Evolutionary conservation across 2,797 vertebrate species (phyloP).

Genomic region (Acridotheres tristis): DNA sequence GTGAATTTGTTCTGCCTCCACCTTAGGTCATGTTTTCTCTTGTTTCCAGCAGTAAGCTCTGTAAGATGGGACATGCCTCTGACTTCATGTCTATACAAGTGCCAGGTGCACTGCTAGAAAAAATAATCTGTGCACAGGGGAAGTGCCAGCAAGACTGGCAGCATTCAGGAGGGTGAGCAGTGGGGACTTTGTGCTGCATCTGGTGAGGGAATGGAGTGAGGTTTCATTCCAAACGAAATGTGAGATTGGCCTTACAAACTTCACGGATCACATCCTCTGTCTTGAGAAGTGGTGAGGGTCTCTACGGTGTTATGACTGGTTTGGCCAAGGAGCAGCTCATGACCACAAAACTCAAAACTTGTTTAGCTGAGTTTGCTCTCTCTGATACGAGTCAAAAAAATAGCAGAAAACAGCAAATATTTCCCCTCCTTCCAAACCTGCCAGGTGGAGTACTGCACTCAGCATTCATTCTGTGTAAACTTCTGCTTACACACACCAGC

Average conservation of each 20-base stretch:
- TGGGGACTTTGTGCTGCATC: not conserved
- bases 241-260: not conserved
- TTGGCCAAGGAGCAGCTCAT: not conserved
- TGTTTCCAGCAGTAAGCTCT: conserved; percentile 5
- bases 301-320: not conserved
- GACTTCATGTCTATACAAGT: conserved; percentile 20
- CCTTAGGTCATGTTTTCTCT: not conserved
- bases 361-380: not conserved
- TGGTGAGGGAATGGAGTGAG: not conserved
- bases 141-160: not conserved
- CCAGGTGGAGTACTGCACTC: not conserved
- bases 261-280: not conserved
- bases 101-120: not conserved
- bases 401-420: not conserved
- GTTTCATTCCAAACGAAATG: not conserved
- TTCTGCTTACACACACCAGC: not conserved
- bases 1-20: not conserved
- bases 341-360: not conserved
- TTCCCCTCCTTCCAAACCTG: not conserved
- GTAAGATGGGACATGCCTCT: not conserved
- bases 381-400: not conserved
- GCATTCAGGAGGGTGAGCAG: not conserved
- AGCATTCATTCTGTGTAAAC: not conserved
- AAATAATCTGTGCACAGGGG: not conserved
- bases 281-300: not conserved